Base-by-base conservation (phyloP, 2,888 invertebrate genomes). In the Octodonta nipae region DNA sequence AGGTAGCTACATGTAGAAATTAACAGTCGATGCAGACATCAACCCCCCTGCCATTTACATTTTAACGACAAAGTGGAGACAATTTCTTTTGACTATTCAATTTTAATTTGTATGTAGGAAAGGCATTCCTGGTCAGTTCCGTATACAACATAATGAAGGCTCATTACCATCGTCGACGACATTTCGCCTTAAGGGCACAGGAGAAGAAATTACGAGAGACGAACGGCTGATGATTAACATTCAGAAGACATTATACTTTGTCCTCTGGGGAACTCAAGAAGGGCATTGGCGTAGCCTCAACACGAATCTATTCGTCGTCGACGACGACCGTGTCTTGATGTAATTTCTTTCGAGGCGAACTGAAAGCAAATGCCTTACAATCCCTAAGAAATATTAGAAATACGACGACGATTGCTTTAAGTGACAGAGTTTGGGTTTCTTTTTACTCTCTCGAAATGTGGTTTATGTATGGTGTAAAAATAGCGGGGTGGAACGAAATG, bases 231-330 rank as follows among this genome's bases (percentile, higher is more conserved):
- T 44, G 42, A 48, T 48, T 48, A 48, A 42, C 42, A 48, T 48
- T 46, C 46, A 46, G 41, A 46, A 45, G 46, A 46, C 46, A 46
- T 45, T 43, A 44, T 43, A 41, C 10, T 22, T 11, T n/a, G 22
- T 22, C 22, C 22, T 22, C 22, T n/a, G 11, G 22, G 22, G 22
- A 22, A 11, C n/a, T n/a, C n/a, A n/a, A n/a, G n/a, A n/a, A n/a
- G n/a, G n/a, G n/a, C n/a, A n/a, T n/a, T n/a, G n/a, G n/a, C n/a
- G n/a, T n/a, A n/a, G n/a, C n/a, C n/a, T n/a, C n/a, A n/a, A n/a
- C n/a, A n/a, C n/a, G n/a, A n/a, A n/a, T n/a, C n/a, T n/a, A n/a
- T n/a, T n/a, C n/a, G n/a, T n/a, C n/a, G n/a, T n/a, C n/a, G n/a
- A n/a, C n/a, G n/a, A n/a, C n/a, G n/a, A n/a, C n/a, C n/a, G n/a